phyloP scores from a whole-genome alignment of 2,113 vertebrate genomes.

The Oncorhynchus tshawytscha region DNA sequence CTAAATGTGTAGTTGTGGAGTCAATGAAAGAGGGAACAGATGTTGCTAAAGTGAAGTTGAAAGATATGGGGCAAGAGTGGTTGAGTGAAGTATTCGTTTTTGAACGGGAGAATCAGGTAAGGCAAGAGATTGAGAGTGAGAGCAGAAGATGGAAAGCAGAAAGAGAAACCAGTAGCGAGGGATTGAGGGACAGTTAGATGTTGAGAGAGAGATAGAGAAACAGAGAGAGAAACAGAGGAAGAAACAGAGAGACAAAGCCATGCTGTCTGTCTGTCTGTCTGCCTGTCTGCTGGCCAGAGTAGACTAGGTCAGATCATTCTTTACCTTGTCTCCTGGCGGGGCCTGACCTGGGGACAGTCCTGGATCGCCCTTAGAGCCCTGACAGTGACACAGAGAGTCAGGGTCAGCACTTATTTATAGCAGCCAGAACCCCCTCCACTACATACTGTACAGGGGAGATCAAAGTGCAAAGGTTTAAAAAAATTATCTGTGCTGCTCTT shows the following conservation, averaged over 20 bases:
- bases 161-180: too few species aligned
- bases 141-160: neutral
- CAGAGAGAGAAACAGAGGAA: neutral
- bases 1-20: too few species aligned
- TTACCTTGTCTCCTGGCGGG: constrained; percentile 85
- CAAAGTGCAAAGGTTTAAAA: neutral
- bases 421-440: neutral
- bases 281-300: neutral
- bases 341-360: constrained; percentile 88
- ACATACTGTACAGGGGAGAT: neutral
- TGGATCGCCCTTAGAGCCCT: constrained; percentile 94
- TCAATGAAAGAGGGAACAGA: too few species aligned
- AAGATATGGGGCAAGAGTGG: too few species aligned
- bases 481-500: neutral
- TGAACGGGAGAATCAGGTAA: too few species aligned
- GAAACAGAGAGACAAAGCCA: neutral
- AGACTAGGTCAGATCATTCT: constrained; percentile 17
- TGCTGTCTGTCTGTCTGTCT: neutral
- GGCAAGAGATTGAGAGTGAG: too few species aligned
- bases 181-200: neutral
- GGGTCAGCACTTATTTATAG: constrained; percentile 6
- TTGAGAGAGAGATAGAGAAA: neutral
- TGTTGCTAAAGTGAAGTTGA: too few species aligned
- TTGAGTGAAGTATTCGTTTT: too few species aligned
- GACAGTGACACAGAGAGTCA: constrained; percentile 22